phyloP scores from a whole-genome alignment of 1,140 invertebrate genomes.

The Pogonomyrmex barbatus region DNA sequence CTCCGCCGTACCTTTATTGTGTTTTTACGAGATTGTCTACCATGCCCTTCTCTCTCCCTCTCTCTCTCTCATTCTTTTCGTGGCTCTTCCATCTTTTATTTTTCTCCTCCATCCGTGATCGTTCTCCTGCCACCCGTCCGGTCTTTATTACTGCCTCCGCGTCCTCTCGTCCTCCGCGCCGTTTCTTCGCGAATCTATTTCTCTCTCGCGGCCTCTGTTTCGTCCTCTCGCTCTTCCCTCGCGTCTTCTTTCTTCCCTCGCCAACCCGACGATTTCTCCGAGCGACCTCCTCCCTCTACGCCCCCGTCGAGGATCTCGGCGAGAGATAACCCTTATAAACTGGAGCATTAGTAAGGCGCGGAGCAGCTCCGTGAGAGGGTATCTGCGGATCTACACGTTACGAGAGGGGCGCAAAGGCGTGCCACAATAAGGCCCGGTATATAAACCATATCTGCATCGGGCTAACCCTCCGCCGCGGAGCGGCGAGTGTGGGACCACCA shows the following conservation, averaged over 20 bases:
- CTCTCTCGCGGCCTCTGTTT: slow-evolving; percentile 12
- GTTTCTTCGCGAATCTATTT: slow-evolving; percentile 22
- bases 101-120: slow-evolving; percentile 10
- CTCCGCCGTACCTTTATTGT: slow-evolving; percentile 17
- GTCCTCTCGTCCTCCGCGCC: not conserved
- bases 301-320: slow-evolving; percentile 65
- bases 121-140: not conserved
- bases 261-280: slow-evolving; percentile 46
- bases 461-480: slow-evolving; percentile 57
- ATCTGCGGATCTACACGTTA: slow-evolving; percentile 73
- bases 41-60: not conserved
- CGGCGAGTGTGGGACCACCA: slow-evolving; percentile 67
- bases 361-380: slow-evolving; percentile 75
- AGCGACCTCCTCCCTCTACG: slow-evolving; percentile 51
- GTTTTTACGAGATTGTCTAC: slow-evolving; percentile 40
- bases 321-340: slow-evolving; percentile 85
- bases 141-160: slow-evolving; percentile 16
- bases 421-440: slow-evolving; percentile 74
- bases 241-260: slow-evolving; percentile 34
- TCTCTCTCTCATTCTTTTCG: not conserved
- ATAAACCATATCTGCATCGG: slow-evolving; percentile 75
- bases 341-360: slow-evolving; percentile 84
- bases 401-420: slow-evolving; percentile 73
- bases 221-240: slow-evolving; percentile 27
- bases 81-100: slow-evolving; percentile 3